Conservation (phyloP, 2,113 vertebrate genomes). For the Lampris megalopsis region DNA sequence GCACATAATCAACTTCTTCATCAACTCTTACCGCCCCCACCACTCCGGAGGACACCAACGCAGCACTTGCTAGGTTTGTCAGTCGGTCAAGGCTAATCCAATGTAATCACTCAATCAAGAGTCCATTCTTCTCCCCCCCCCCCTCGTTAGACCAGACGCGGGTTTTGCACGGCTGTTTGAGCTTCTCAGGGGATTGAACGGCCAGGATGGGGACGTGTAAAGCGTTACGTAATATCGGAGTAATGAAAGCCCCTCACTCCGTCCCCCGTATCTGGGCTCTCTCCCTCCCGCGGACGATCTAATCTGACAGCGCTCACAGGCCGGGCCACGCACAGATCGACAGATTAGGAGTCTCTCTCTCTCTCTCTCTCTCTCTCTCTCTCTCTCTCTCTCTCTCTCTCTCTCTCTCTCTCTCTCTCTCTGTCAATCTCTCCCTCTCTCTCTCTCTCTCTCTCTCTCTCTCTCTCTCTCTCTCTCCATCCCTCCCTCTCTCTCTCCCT, state of each 20-base stretch:
- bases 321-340: slow-evolving; percentile 56
- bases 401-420: slow-evolving; percentile 37
- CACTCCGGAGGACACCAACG: no score
- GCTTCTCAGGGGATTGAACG: slow-evolving; percentile 10
- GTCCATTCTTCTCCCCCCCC: no score
- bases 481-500: slow-evolving; percentile 32
- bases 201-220: slow-evolving; percentile 41
- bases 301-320: slow-evolving; percentile 69
- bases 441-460: slow-evolving; percentile 10
- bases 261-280: not conserved
- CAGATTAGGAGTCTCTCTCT: slow-evolving; percentile 64
- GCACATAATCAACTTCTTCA: no score
- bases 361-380: slow-evolving; percentile 15
- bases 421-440: slow-evolving; percentile 1
- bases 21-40: no score
- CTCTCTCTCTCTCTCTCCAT: slow-evolving; percentile 17
- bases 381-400: not conserved
- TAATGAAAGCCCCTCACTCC: slow-evolving; percentile 28
- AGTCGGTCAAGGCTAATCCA: no score
- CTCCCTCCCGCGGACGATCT: slow-evolving; percentile 52
- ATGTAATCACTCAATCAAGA: no score
- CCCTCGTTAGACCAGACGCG: not conserved
- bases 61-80: no score
- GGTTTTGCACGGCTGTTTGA: not conserved
- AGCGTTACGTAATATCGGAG: slow-evolving; percentile 63